Evolutionary conservation across 2,888 invertebrate genomes (phyloP).

Genomic region (Pyrrhosoma nymphula): DNA sequence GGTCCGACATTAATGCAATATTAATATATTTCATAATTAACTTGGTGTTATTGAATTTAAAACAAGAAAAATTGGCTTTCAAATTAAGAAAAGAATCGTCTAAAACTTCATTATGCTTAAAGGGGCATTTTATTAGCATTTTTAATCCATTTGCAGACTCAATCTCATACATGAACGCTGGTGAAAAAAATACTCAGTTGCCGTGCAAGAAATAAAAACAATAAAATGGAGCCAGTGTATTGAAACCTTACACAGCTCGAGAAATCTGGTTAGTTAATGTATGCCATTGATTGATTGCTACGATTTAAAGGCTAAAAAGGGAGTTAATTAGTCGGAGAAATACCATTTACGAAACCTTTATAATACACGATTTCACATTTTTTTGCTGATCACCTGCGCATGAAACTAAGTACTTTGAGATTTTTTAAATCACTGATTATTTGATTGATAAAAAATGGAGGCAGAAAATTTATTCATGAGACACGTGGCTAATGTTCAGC

Average conservation of each 20-base stretch:
- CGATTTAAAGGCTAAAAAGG: background rate
- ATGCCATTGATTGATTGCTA: background rate
- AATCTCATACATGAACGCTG: background rate
- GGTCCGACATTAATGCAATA: background rate
- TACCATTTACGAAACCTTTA: background rate
- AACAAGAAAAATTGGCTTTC: background rate
- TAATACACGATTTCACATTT: too few species aligned
- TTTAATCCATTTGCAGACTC: background rate
- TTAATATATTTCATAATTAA: background rate
- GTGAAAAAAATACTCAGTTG: background rate
- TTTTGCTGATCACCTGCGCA: too few species aligned
- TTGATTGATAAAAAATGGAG: too few species aligned
- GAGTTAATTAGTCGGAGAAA: background rate
- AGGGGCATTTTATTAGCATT: background rate
- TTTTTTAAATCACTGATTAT: too few species aligned
- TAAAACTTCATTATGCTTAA: background rate
- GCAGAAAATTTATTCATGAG: too few species aligned
- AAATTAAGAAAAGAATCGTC: background rate
- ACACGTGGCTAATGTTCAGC: too few species aligned
- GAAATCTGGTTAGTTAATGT: background rate
- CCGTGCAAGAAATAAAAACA: background rate
- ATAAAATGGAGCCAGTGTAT: background rate
- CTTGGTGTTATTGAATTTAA: background rate
- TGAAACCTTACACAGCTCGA: background rate
- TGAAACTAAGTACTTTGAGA: too few species aligned